Evolutionary conservation across 2,797 vertebrate genomes (phyloP), one percentile per base, ranked within the genome.

Genomic region (Pygocentrus nattereri): DNA sequence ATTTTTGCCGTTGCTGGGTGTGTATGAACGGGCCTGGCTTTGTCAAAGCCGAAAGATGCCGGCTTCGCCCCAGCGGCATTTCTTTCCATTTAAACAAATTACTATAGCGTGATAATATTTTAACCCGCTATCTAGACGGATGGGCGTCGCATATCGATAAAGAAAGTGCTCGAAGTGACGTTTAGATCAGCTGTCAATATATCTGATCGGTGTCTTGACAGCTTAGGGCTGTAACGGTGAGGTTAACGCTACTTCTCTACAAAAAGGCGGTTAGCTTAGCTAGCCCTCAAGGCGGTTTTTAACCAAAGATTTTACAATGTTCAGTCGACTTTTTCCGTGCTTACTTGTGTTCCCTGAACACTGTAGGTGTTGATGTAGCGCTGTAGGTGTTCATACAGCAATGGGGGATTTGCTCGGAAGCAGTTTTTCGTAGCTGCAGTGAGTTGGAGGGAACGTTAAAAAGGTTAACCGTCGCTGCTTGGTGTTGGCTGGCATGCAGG

Each of bases 11-110:
- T 72, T 72, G 69, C 69, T 78, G 70, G 50, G 74, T 64, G 68
- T 78, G 80, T 77, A 30, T 41, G 50, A 64, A 78, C n/a, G 65
- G 69, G 49, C 69, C 75, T 77, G 59, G 8, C 76, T 82, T 74
- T 78, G 75, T 82, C 61, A 49, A 59, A 59, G 58, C 47, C 25
- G 31, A 72, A 72, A 69, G 25, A 54, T 72, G 69, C 49, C 69
- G 49, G 49, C 8, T 18, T 31, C 41, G 10, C 38, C 16, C 68
- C 23, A 25, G 44, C 68, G 27, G 4, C 7, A 19, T 4, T 27
- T 49, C n/a, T 70, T 41, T 49, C 2, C 0, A 10, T 70, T 49
- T 41, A 67, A 12, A n/a, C 34, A 2, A 19, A n/a, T 34, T 8
- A 12, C 10, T 12, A 44, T 12, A 44, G 8, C n/a, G 31, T n/a